phyloP scores from a whole-genome alignment of 2,797 vertebrate genomes.

The Myripristis murdjan region DNA sequence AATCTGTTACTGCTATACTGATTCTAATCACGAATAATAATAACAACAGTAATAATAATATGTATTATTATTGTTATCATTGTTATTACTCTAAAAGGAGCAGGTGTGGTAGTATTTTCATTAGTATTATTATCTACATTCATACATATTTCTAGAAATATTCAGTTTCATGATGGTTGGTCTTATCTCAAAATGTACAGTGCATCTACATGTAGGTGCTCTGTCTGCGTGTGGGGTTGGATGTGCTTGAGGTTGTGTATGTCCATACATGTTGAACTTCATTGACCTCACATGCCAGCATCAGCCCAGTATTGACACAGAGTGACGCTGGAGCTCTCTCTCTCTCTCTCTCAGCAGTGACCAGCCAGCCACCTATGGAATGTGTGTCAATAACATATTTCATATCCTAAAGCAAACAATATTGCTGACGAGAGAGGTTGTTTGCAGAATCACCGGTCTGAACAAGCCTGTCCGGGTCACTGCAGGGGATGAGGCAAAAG shows the following conservation, averaged over 20 bases:
- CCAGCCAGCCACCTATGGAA: not conserved
- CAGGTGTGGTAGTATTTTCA: no score
- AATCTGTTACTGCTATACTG: no score
- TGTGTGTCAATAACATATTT: not conserved
- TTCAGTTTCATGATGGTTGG: no score
- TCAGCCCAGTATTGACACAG: not conserved
- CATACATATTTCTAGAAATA: no score
- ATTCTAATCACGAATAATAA: no score
- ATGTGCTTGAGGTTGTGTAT: not conserved
- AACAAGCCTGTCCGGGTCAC: not conserved
- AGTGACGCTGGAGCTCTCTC: not conserved
- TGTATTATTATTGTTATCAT: no score
- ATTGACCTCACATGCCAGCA: not conserved
- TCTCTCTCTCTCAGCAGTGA: not conserved
- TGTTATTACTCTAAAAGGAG: no score
- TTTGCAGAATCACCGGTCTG: not conserved
- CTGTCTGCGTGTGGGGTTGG: no score
- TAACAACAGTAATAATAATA: no score
- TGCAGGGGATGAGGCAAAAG: constrained; percentile 7
- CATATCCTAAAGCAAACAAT: constrained; percentile 1
- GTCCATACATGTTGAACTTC: not conserved
- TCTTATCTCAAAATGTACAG: not conserved
- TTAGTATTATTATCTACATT: no score
- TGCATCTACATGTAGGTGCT: not conserved
- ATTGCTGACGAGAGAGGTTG: not conserved